Conservation (phyloP, 2,797 vertebrate genomes). For the Aldrovandia affinis region DNA sequence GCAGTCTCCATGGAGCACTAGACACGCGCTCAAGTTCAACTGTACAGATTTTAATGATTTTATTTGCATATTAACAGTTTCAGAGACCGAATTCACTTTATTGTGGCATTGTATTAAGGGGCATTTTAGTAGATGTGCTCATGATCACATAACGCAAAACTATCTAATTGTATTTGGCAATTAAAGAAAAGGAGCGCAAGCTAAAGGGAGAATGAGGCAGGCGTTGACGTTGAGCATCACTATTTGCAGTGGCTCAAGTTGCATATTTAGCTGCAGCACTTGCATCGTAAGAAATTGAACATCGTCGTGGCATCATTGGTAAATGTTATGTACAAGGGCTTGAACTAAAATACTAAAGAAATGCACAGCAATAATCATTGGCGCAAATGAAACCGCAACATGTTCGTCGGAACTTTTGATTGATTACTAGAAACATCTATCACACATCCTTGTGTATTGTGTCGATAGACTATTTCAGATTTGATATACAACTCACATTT, state of each 20-base stretch:
- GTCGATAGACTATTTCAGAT: too few species aligned
- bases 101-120: not conserved
- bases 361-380: not conserved
- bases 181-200: not conserved
- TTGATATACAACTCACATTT: too few species aligned
- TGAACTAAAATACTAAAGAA: not conserved
- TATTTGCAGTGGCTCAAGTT: too few species aligned
- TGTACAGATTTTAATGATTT: not conserved
- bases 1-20: not conserved
- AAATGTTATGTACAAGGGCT: too few species aligned
- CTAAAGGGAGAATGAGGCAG: not conserved
- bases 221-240: too few species aligned
- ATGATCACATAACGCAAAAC: not conserved
- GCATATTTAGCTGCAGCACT: too few species aligned
- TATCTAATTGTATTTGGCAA: too few species aligned
- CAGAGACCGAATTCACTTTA: not conserved
- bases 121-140: not conserved
- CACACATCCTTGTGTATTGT: too few species aligned
- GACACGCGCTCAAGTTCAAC: not conserved
- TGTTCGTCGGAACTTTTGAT: not conserved
- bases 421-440: too few species aligned
- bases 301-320: not conserved
- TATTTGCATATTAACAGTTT: not conserved
- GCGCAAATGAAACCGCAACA: not conserved
- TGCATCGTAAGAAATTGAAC: not conserved